Percentiles rank a stretch among this genome's conserved stretches.
These are phyloP conservation scores for Solenopsis fugax DNA, from an alignment of 1,140 invertebrate species.

Conservation along the genomic window DNA sequence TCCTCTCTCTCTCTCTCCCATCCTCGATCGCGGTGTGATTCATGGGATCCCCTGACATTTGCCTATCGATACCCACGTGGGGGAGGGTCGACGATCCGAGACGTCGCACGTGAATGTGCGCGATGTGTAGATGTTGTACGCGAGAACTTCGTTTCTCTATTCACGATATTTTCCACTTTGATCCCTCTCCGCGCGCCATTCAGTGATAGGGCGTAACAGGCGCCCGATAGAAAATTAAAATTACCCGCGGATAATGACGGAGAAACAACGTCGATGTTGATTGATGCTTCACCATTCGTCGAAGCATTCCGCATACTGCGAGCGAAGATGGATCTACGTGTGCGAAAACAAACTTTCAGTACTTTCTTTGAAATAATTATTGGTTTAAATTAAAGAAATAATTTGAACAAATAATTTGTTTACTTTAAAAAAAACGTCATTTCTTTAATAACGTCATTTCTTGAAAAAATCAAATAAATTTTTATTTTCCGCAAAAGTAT, in stretches of 20 bases:
- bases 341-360: not conserved
- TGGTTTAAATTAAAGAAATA: too few species aligned
- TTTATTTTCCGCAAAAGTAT: too few species aligned
- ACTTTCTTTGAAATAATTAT: too few species aligned
- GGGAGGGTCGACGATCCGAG: slow-evolving; percentile 68
- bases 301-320: not conserved
- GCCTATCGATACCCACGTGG: slow-evolving; percentile 70
- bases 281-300: not conserved
- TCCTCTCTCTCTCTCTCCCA: slow-evolving; percentile 53
- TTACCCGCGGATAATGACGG: not conserved
- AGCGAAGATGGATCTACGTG: not conserved
- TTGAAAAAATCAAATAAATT: too few species aligned
- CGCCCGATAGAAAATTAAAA: slow-evolving; percentile 18
- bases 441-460: too few species aligned
- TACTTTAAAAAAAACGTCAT: too few species aligned
- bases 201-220: slow-evolving; percentile 18
- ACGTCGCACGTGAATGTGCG: slow-evolving; percentile 32
- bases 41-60: slow-evolving; percentile 81
- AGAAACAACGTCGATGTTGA: slow-evolving; percentile 12
- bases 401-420: too few species aligned
- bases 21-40: slow-evolving; percentile 74
- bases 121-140: not conserved
- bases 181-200: slow-evolving; percentile 26
- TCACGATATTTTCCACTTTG: slow-evolving; percentile 62
- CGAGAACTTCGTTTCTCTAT: slow-evolving; percentile 64